Evolutionary conservation across 2,888 invertebrate genomes (phyloP).

Genomic region (Minunthozetes semirufus): DNA sequence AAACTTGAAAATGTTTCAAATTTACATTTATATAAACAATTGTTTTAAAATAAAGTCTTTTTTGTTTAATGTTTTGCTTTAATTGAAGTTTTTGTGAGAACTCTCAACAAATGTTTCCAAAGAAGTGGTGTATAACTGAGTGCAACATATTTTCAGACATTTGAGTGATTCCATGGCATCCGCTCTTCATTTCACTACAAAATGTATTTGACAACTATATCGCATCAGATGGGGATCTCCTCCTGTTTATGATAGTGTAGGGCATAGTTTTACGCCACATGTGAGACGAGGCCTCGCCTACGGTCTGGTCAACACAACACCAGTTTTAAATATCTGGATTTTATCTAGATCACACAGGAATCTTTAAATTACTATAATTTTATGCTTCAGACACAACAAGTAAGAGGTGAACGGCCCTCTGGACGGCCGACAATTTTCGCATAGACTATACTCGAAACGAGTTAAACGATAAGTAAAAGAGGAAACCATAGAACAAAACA

Average conservation of each 20-base stretch:
- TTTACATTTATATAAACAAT: too few relatives aligned
- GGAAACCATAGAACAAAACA: neutral
- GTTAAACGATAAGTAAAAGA: conserved; percentile 4
- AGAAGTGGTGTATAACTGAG: too few relatives aligned
- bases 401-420: conserved; percentile 5
- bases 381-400: neutral
- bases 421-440: neutral
- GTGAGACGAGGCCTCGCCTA: neutral
- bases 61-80: too few relatives aligned
- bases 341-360: neutral
- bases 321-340: neutral
- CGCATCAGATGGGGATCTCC: neutral
- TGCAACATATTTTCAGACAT: too few relatives aligned
- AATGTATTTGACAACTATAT: neutral
- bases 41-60: too few relatives aligned
- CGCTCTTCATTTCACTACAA: too few relatives aligned
- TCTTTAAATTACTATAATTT: conserved; percentile 19
- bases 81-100: too few relatives aligned
- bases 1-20: too few relatives aligned
- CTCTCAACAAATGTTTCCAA: too few relatives aligned
- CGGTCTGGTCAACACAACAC: neutral
- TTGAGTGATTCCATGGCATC: too few relatives aligned
- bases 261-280: neutral
- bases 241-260: neutral
- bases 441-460: neutral